A percentile compares a stretch with the other conserved stretches of the same genome.
Evolutionary conservation across 2,113 vertebrate species (phyloP).

Genomic region (Calypte anna): DNA sequence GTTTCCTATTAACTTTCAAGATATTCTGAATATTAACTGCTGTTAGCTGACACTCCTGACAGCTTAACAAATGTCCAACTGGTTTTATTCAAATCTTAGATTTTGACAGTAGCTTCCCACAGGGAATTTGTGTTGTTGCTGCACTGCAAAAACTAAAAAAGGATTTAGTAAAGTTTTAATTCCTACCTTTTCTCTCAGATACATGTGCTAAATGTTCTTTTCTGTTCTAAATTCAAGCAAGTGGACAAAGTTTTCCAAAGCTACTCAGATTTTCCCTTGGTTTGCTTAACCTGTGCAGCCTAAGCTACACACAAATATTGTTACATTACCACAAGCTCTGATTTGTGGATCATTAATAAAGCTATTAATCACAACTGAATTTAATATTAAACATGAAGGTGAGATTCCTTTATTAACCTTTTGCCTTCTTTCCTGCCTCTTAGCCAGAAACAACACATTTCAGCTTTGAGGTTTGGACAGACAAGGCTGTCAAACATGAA

Average conservation of each 20-base stretch:
- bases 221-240: background rate
- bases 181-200: background rate
- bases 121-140: background rate
- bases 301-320: background rate
- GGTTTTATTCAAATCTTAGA: background rate
- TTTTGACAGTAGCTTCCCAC: background rate
- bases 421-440: constrained; percentile 12
- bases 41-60: background rate
- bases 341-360: constrained; percentile 55
- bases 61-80: background rate
- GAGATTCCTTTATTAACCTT: constrained; percentile 64
- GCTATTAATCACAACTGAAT: constrained; percentile 47
- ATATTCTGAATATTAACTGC: background rate
- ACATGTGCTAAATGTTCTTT: background rate
- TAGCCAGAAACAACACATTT: constrained; percentile 28
- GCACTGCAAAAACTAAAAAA: background rate
- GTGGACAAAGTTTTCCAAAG: background rate
- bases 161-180: background rate
- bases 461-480: background rate
- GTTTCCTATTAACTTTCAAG: background rate
- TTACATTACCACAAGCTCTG: background rate
- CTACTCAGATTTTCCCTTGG: background rate
- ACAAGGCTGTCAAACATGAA: constrained; percentile 31
- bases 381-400: constrained; percentile 47
- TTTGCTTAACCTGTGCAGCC: background rate